phyloP scores from a whole-genome alignment of 2,797 vertebrate genomes.

The Squalus acanthias region DNA sequence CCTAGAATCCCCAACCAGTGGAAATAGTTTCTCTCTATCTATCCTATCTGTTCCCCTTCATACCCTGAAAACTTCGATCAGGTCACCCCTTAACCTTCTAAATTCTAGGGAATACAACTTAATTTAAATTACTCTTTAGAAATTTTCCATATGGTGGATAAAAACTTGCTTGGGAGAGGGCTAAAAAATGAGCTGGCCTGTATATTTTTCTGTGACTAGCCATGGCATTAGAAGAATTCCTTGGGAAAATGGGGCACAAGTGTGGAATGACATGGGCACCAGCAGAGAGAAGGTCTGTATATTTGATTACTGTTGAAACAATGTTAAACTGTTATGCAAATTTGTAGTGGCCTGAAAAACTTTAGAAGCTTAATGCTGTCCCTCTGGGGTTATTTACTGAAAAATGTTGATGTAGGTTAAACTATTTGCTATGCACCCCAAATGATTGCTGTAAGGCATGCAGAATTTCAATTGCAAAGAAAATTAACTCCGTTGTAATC shows the following conservation, averaged over 20 bases:
- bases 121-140: background rate
- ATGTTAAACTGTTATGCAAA: background rate
- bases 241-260: background rate
- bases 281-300: background rate
- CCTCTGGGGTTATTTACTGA: background rate
- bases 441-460: slow-evolving; percentile 26
- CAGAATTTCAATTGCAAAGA: background rate
- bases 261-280: background rate
- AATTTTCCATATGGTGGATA: background rate
- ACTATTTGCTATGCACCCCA: background rate
- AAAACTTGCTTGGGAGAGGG: background rate
- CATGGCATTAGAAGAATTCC: background rate
- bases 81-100: no score
- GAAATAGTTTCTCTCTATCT: no score
- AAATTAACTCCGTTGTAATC: slow-evolving; percentile 12
- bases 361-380: background rate
- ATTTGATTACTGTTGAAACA: background rate
- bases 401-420: slow-evolving; percentile 27
- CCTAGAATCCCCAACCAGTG: no score
- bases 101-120: no score
- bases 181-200: background rate
- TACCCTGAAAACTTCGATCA: no score
- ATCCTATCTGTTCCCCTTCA: no score
- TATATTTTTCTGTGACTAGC: background rate
- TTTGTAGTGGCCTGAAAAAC: background rate